Evolutionary conservation across 2,113 vertebrate species (phyloP), one percentile per base, ranked within the genome.

Genomic region (Clarias batrachus): DNA sequence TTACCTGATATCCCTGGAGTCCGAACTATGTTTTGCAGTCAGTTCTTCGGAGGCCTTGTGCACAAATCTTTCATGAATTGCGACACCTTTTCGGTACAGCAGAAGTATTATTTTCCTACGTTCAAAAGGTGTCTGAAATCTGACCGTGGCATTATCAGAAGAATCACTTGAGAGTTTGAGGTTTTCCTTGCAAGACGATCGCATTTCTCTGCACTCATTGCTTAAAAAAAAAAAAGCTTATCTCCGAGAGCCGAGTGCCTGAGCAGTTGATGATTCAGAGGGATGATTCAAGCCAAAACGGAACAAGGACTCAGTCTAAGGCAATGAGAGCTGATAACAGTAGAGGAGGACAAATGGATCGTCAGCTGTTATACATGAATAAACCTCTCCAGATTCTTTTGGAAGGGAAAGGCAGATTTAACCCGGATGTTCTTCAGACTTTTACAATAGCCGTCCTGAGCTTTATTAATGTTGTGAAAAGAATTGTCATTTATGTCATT

Each of bases 1-100:
- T 88, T 87, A 68, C 86, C 78, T 81, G 23, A 74, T 48, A 60
- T 74, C 88, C 90, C 87, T 90, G 86, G 48, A 89, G 82, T 87
- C 3, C 9, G 84, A 83, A 84, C 23, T 27, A 17, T 56, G 84
- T 81, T 90, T 74, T 77, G 63, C 60, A 57, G 56, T 90, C 86
- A 68, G n/a, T 84, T 74, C 59, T 88, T 85, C 84, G 84, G 81
- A 85, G 77, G 86, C 66, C 65, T 85, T 74, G 84, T 80, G 66
- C 73, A 87, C 80, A 89, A 78, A 86, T 59, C 57, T 70, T 4
- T 52, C 62, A 52, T 62, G 70, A 81, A 82, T 62, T 87, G 57
- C 60, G 16, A 85, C 27, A 37, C 59, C 70, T 77, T 87, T 85
- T 85, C 25, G 83, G 87, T 68, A 82, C 65, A 85, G 70, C 33